Conservation (phyloP, 2,113 vertebrate genomes). For the Actenoides hombroni region DNA sequence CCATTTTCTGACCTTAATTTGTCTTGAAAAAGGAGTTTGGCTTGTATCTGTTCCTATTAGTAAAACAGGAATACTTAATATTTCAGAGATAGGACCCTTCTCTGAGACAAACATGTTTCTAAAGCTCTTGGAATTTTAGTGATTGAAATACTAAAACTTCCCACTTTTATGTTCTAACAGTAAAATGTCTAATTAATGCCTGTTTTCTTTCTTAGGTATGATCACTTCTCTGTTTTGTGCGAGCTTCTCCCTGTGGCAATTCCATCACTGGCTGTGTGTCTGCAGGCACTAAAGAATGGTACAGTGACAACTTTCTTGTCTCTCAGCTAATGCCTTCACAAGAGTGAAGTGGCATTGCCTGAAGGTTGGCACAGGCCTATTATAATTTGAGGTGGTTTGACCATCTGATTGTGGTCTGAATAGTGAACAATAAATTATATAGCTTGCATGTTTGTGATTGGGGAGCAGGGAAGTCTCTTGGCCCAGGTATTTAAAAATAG, state of each 20-base stretch:
- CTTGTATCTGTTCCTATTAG: not conserved
- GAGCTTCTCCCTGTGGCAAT: slow-evolving; percentile 91
- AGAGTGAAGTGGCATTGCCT: not conserved
- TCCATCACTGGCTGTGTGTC: slow-evolving; percentile 88
- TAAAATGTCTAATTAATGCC: not conserved
- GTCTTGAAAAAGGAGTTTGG: not conserved
- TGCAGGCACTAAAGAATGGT: slow-evolving; percentile 85
- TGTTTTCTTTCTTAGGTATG: slow-evolving; percentile 79
- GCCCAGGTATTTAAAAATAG: not conserved
- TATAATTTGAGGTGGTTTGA: not conserved
- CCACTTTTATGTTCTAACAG: not conserved
- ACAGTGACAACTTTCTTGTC: slow-evolving; percentile 6
- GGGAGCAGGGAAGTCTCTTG: not conserved
- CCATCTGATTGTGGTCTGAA: not conserved
- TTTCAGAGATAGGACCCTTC: not conserved
- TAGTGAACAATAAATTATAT: not conserved
- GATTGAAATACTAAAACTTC: not conserved
- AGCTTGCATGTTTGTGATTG: not conserved
- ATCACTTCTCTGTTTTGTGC: slow-evolving; percentile 93
- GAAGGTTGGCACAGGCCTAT: not conserved
- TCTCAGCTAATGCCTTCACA: not conserved
- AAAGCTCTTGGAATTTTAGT: not conserved
- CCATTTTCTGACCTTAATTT: not conserved
- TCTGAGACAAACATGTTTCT: not conserved
- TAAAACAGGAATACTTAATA: not conserved